A percentile compares a stretch with the other conserved stretches of the same genome.
These are phyloP conservation scores for Reticulitermes speratus DNA, from an alignment of 1,140 invertebrate species.

Conservation along the genomic window DNA sequence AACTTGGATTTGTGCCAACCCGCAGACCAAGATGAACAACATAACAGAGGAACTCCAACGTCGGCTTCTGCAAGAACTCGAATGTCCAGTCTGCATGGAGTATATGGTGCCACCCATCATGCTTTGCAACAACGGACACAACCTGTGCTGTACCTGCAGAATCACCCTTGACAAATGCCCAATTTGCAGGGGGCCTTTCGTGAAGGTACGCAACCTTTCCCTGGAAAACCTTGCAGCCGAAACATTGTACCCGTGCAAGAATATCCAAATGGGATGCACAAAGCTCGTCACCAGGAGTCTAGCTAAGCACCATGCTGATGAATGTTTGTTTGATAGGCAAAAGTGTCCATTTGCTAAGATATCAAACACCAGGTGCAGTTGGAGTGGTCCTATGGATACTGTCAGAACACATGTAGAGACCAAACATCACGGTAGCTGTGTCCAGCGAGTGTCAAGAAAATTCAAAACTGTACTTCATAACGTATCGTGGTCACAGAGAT, in stretches of 20 bases:
- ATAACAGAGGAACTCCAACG: neutral
- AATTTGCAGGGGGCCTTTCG: constrained; percentile 67
- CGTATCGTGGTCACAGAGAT: neutral
- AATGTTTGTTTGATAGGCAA: neutral
- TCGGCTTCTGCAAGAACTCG: constrained; percentile 45
- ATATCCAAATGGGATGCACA: constrained; percentile 46
- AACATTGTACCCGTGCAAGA: constrained; percentile 45
- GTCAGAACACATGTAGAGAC: neutral
- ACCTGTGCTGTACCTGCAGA: constrained; percentile 70
- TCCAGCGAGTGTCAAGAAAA: neutral
- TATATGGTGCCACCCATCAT: constrained; percentile 69
- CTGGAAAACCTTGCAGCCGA: constrained; percentile 61
- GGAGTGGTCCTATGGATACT: neutral
- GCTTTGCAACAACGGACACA: constrained; percentile 76
- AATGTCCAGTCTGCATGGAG: constrained; percentile 80
- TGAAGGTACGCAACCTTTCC: constrained; percentile 67
- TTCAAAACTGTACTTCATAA: neutral
- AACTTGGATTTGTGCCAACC: no score
- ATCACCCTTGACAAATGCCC: constrained; percentile 67
- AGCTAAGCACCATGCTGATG: neutral
- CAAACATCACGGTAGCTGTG: neutral
- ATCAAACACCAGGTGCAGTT: neutral
- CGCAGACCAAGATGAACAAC: neutral
- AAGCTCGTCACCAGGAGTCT: neutral
- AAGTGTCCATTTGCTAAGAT: neutral